phyloP scores from a whole-genome alignment of 2,113 vertebrate genomes.

The Oceanites oceanicus region DNA sequence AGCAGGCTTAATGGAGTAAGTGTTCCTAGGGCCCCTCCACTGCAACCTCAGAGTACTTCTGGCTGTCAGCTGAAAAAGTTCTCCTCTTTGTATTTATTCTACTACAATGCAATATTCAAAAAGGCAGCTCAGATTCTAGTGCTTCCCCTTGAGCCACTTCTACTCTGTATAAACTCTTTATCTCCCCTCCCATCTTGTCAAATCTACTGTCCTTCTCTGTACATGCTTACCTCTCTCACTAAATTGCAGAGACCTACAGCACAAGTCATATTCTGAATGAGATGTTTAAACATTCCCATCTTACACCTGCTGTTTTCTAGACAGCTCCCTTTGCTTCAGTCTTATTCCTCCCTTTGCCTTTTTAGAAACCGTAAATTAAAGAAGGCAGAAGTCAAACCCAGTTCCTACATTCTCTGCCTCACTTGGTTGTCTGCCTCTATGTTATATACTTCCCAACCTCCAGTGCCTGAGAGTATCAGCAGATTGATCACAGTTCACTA shows the following conservation, averaged over 20 bases:
- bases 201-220: not conserved
- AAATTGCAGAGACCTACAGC: not conserved
- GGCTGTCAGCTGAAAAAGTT: not conserved
- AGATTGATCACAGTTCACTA: not conserved
- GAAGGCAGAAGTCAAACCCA: not conserved
- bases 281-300: not conserved
- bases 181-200: not conserved
- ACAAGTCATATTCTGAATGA: not conserved
- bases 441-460: not conserved
- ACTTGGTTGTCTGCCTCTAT: not conserved
- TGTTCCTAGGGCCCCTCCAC: not conserved
- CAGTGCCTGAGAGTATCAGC: not conserved
- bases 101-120: not conserved
- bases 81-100: not conserved
- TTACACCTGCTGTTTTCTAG: not conserved
- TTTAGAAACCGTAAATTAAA: not conserved
- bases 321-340: not conserved
- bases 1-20: not conserved
- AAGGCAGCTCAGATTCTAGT: not conserved
- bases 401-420: not conserved
- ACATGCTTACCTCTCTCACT: not conserved
- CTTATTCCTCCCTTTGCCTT: not conserved
- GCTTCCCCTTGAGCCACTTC: not conserved
- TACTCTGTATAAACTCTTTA: not conserved
- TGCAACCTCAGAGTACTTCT: not conserved